Evolutionary conservation across 2,113 vertebrate species (phyloP).

Genomic region (Dromas ardeola): DNA sequence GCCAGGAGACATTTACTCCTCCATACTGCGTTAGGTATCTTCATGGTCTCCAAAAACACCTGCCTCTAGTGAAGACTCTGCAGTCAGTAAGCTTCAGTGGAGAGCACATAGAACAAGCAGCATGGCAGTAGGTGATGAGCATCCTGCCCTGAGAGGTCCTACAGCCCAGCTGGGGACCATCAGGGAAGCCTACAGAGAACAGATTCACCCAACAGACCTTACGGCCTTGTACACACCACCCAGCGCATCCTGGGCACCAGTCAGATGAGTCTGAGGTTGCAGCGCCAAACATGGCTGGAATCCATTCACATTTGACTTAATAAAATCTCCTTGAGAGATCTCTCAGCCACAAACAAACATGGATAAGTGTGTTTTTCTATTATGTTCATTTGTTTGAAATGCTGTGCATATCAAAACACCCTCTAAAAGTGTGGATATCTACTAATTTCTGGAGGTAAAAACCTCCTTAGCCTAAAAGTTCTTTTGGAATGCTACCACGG

Average conservation of each 20-base stretch:
- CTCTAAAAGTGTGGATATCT: neutral
- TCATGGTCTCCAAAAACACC: neutral
- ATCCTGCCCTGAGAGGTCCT: rapidly evolving
- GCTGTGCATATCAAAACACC: neutral
- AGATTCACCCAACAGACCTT: neutral
- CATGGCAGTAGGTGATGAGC: neutral
- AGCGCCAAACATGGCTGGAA: neutral
- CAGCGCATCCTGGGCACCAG: neutral
- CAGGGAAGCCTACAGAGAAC: neutral
- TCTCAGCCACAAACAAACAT: neutral
- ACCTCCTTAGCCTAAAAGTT: conserved; percentile 24
- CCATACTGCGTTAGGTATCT: neutral
- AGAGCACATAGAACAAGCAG: rapidly evolving
- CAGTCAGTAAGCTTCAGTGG: neutral
- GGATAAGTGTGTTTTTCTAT: neutral
- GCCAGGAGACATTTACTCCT: neutral
- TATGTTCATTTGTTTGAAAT: neutral
- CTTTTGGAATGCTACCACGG: conserved; percentile 19
- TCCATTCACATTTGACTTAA: neutral
- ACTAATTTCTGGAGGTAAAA: conserved; percentile 57
- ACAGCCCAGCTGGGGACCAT: neutral
- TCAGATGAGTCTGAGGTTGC: neutral
- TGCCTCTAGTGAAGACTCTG: neutral
- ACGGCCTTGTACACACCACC: neutral
- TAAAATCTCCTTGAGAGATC: neutral